phyloP scores from a whole-genome alignment of 2,888 invertebrate genomes.

The Portevinia maculata region DNA sequence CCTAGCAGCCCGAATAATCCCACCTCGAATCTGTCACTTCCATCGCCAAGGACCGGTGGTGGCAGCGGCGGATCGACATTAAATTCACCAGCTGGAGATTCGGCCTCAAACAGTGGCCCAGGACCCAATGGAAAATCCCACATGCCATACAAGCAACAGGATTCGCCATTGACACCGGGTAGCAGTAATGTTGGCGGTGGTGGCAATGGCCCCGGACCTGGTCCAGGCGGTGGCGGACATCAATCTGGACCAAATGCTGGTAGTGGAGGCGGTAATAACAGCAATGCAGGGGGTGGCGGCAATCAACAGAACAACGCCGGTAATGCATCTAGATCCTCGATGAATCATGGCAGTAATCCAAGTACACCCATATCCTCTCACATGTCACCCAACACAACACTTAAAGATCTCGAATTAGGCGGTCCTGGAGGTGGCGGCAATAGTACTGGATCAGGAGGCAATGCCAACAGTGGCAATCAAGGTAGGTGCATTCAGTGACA shows the following conservation, averaged over 20 bases:
- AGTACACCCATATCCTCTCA: conserved; percentile 88
- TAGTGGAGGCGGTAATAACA: conserved; percentile 58
- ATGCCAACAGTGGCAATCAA: conserved; percentile 65
- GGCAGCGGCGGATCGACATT: conserved; percentile 85
- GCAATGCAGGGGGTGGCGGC: conserved; percentile 60
- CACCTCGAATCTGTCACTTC: conserved; percentile 88
- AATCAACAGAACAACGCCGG: conserved; percentile 67
- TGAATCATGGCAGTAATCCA: conserved; percentile 87
- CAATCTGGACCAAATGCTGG: conserved; percentile 45
- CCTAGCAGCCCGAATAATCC: conserved; percentile 89
- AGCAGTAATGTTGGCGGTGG: conserved; percentile 39
- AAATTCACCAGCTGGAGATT: conserved; percentile 88
- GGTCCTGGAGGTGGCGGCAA: conserved; percentile 1
- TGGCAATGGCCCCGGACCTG: conserved; percentile 74
- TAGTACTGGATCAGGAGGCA: conserved; percentile 49
- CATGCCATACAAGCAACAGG: conserved; percentile 84
- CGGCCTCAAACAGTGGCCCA: conserved; percentile 75
- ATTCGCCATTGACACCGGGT: conserved; percentile 83
- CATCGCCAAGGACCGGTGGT: conserved; percentile 86
- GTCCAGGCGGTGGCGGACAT: conserved; percentile 40
- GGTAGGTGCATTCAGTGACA: conserved; percentile 49
- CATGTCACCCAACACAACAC: conserved; percentile 85
- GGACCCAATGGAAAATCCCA: conserved; percentile 69
- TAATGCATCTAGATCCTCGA: conserved; percentile 75
- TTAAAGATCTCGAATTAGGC: conserved; percentile 79